Evolutionary conservation across 2,888 invertebrate species (phyloP).

Genomic region (Aporophyla nigra): DNA sequence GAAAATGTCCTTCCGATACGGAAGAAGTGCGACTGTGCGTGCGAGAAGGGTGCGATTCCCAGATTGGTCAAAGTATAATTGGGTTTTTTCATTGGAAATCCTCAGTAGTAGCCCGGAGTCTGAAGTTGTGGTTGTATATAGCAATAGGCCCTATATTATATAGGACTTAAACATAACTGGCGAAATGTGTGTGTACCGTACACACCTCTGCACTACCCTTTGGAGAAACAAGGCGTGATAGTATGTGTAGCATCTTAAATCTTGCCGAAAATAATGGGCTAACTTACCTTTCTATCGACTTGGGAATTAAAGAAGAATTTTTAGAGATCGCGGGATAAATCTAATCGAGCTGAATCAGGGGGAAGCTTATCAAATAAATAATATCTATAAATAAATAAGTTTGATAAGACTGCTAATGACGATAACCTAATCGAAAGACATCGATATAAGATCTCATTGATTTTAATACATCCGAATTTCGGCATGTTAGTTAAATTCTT

Average conservation of each 20-base stretch:
- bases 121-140: no score
- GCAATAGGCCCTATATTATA: no score
- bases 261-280: neutral
- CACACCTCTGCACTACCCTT: no score
- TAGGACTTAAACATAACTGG: no score
- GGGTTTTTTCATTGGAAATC: no score
- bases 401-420: slow-evolving; percentile 8
- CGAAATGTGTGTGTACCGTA: no score
- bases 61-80: no score
- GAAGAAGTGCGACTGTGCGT: no score
- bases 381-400: neutral
- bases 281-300: neutral
- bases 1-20: no score
- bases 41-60: no score
- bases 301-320: neutral
- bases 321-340: neutral
- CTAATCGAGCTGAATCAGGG: neutral
- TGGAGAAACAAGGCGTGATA: no score
- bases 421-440: slow-evolving; percentile 7
- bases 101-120: no score
- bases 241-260: neutral
- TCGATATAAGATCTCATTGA: slow-evolving; percentile 17
- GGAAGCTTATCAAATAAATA: neutral
- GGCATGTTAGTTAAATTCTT: slow-evolving; percentile 16
- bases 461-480: slow-evolving; percentile 4